Evolutionary conservation across 30 jellyfish, hydroid and myxozoan species (phyloP).

Genomic region (Sanderia malayensis): DNA sequence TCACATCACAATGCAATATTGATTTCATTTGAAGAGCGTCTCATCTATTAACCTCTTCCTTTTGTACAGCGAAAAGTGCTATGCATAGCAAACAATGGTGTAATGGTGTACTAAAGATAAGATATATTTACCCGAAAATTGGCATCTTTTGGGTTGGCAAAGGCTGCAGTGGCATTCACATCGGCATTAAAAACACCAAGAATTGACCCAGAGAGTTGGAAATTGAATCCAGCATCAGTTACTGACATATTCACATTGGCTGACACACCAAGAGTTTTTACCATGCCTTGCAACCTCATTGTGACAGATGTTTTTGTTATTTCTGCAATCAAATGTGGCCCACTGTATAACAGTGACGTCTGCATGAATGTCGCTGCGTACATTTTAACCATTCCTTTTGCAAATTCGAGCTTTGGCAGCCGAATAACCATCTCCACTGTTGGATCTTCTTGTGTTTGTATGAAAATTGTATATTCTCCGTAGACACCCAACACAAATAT

Average conservation of each 20-base stretch:
- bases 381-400: constrained; percentile 13
- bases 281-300: constrained; percentile 6
- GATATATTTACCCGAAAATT: neutral
- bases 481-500: constrained; percentile 22
- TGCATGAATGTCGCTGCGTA: neutral
- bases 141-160: neutral
- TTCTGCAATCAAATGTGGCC: neutral
- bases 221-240: neutral
- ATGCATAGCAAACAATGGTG: too few relatives aligned
- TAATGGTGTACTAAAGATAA: too few relatives aligned
- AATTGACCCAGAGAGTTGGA: constrained; percentile 1
- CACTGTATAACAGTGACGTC: neutral
- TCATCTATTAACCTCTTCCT: too few relatives aligned
- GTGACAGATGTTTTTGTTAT: neutral
- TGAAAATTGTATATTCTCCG: constrained; percentile 15
- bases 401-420: constrained; percentile 33
- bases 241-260: neutral
- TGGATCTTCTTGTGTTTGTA: neutral
- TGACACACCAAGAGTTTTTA: neutral
- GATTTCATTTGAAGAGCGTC: too few relatives aligned
- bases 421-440: neutral
- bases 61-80: too few relatives aligned
- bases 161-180: neutral
- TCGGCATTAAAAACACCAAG: constrained; percentile 1
- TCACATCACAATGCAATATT: too few relatives aligned